Conservation (phyloP, 2,797 vertebrate genomes). For the Pangasius djambal region DNA sequence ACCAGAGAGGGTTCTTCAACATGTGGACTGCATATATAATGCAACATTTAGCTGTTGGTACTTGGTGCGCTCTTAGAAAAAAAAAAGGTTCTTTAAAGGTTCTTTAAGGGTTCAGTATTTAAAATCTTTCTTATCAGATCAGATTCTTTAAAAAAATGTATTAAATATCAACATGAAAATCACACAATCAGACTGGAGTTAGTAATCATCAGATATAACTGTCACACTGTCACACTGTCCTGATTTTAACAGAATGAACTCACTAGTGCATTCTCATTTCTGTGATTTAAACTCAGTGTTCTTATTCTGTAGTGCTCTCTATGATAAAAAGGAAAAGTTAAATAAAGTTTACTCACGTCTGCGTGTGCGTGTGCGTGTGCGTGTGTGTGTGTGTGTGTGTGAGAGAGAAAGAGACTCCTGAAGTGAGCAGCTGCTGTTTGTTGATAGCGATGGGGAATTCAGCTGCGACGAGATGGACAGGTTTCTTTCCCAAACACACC, state of each 20-base stretch:
- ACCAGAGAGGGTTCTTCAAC: not conserved
- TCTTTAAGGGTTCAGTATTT: not conserved
- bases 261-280: too few species aligned
- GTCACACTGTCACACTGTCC: not conserved
- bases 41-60: not conserved
- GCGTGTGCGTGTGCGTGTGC: constrained; percentile 13
- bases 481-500: constrained; percentile 46
- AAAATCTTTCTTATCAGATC: not conserved
- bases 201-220: not conserved
- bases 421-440: not conserved
- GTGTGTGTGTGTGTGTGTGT: constrained; percentile 23
- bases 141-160: not conserved
- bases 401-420: not conserved
- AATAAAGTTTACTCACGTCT: constrained; percentile 35
- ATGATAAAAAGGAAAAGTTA: not conserved
- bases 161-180: not conserved
- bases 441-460: not conserved
- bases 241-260: not conserved
- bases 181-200: not conserved
- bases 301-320: not conserved
- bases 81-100: not conserved
- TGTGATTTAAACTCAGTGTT: not conserved
- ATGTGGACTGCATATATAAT: not conserved
- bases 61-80: not conserved
- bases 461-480: constrained; percentile 34